Evolutionary conservation across 1,140 invertebrate species (phyloP).

Genomic region (Centruroides sculpturatus): DNA sequence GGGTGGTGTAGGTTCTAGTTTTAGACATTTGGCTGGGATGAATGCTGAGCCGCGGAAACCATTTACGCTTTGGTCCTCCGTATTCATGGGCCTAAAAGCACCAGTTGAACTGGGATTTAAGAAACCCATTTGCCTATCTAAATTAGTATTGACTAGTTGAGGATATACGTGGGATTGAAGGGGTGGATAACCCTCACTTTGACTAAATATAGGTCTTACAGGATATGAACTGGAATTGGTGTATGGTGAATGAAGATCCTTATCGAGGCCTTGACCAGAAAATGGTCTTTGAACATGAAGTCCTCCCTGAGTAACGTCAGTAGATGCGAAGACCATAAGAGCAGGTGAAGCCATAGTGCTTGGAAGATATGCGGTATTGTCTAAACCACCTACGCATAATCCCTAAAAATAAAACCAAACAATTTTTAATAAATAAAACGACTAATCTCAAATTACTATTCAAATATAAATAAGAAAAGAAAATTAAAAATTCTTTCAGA

Average conservation of each 20-base stretch:
- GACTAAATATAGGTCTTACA: not conserved
- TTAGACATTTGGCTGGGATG: not conserved
- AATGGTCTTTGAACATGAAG: too few relatives aligned
- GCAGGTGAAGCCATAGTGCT: constrained; percentile 58
- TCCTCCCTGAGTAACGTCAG: not conserved
- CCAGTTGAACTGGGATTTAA: not conserved
- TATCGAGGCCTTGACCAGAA: too few relatives aligned
- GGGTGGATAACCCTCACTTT: not conserved
- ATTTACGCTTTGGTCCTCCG: not conserved
- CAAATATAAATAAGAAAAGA: too few relatives aligned
- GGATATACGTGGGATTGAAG: not conserved
- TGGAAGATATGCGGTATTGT: constrained; percentile 47
- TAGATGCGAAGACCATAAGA: constrained; percentile 57
- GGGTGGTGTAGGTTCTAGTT: not conserved
- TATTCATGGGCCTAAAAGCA: not conserved
- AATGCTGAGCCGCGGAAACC: not conserved
- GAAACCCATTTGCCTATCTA: not conserved
- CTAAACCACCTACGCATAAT: constrained; percentile 25
- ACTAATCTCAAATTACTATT: too few relatives aligned
- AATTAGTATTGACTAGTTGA: not conserved
- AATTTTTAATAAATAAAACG: too few relatives aligned
- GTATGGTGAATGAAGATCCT: not conserved
- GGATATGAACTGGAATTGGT: not conserved
- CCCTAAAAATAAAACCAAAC: too few relatives aligned
- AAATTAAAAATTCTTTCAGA: too few relatives aligned